Evolutionary conservation across 2,888 invertebrate genomes (phyloP).

Genomic region (Chydorus sphaericus): DNA sequence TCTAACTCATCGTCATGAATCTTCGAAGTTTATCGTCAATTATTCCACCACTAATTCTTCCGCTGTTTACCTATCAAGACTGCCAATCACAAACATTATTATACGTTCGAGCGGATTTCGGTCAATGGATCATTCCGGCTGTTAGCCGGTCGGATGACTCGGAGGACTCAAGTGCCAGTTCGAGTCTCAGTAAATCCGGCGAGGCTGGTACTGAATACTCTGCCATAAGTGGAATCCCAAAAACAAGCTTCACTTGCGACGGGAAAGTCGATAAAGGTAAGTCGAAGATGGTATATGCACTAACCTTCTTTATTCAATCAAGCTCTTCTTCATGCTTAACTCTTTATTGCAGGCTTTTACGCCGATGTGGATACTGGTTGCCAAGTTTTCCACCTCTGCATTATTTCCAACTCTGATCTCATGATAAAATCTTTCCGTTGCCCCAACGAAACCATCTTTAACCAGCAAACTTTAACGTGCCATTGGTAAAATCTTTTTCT

Average conservation of each 20-base stretch:
- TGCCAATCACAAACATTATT: too few relatives aligned
- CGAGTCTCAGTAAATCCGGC: too few relatives aligned
- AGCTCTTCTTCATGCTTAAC: neutral
- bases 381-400: constrained; percentile 49
- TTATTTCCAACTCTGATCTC: constrained; percentile 25
- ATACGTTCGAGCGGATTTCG: too few relatives aligned
- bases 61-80: too few relatives aligned
- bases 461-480: constrained; percentile 47
- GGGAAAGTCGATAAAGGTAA: constrained; percentile 41
- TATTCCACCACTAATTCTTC: too few relatives aligned
- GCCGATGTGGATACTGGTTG: constrained; percentile 47
- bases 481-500: constrained; percentile 36
- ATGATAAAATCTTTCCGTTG: constrained; percentile 40
- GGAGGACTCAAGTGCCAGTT: too few relatives aligned
- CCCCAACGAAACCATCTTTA: constrained; percentile 50
- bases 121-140: constrained; percentile 34
- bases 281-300: constrained; percentile 38
- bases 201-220: constrained; percentile 51
- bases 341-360: constrained; percentile 41
- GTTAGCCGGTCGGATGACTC: too few relatives aligned
- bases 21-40: too few relatives aligned
- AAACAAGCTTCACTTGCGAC: constrained; percentile 45
- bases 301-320: neutral
- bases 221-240: constrained; percentile 40
- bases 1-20: too few relatives aligned